Conservation (phyloP, 1,140 invertebrate genomes). For the Papilio aristodemus region DNA sequence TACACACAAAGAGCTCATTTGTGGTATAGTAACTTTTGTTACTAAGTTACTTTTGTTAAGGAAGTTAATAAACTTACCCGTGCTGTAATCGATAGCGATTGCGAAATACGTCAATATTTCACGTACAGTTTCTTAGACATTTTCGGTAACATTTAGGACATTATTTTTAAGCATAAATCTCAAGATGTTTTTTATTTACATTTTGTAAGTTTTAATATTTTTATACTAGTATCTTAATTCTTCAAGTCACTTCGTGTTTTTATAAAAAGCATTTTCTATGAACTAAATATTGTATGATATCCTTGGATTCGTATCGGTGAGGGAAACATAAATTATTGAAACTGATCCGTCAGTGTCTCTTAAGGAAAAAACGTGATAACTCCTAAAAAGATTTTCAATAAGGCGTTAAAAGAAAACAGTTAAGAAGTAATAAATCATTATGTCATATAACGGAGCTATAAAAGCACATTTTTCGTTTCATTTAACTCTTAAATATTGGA, state of each 20-base stretch:
- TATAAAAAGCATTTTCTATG: no score
- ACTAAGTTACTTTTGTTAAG: slow-evolving; percentile 13
- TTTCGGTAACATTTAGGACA: no score
- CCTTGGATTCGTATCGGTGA: background rate
- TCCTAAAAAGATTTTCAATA: background rate
- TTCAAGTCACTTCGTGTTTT: no score
- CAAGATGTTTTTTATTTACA: no score
- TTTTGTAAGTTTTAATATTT: no score
- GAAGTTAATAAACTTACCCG: background rate
- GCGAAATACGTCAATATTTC: background rate
- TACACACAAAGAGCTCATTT: slow-evolving; percentile 1
- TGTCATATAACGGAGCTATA: no score
- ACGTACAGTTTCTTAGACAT: background rate
- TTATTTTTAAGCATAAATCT: no score
- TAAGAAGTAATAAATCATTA: background rate
- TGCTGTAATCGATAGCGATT: background rate
- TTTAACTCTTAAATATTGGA: no score
- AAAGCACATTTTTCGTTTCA: no score
- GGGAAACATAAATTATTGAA: background rate
- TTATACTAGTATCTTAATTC: no score
- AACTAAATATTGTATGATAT: no score
- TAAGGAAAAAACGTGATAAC: slow-evolving; percentile 5
- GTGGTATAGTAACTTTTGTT: slow-evolving; percentile 4
- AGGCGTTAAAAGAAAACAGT: background rate
- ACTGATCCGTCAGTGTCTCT: slow-evolving; percentile 11